phyloP scores from a whole-genome alignment of 2,113 vertebrate genomes.

The Colinus virginianus region DNA sequence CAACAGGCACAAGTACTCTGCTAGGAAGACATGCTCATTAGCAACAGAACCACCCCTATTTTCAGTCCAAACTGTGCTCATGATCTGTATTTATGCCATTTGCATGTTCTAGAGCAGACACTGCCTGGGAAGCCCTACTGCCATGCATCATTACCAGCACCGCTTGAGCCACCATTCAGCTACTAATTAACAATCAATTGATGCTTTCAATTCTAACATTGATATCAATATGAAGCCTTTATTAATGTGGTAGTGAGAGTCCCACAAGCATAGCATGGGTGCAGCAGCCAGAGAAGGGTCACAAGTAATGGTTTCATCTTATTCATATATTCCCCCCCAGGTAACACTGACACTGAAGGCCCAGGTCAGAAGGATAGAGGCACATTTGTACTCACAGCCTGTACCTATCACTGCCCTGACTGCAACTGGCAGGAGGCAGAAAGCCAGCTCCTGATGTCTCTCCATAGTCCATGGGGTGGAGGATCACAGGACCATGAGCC shows the following conservation, averaged over 20 bases:
- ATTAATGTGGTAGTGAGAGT: not conserved
- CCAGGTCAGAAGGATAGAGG: not conserved
- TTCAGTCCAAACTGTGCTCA: not conserved
- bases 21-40: not conserved
- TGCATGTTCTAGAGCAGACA: not conserved
- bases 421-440: not conserved
- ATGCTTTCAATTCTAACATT: conserved; percentile 29
- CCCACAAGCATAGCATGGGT: accelerated
- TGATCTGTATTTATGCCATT: not conserved
- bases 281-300: not conserved
- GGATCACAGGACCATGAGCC: not conserved
- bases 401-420: accelerated
- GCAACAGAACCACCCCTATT: not conserved
- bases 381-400: not conserved
- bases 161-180: not conserved
- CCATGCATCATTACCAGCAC: not conserved
- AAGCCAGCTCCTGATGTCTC: not conserved
- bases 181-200: conserved; percentile 56
- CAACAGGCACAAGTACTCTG: not conserved
- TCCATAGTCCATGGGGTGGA: not conserved
- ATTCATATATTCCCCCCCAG: not conserved
- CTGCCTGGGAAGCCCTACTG: not conserved
- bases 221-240: conserved; percentile 22
- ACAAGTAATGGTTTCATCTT: not conserved
- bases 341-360: not conserved